Evolutionary conservation across 2,888 invertebrate genomes (phyloP).

Genomic region (Enchytraeus crypticus): DNA sequence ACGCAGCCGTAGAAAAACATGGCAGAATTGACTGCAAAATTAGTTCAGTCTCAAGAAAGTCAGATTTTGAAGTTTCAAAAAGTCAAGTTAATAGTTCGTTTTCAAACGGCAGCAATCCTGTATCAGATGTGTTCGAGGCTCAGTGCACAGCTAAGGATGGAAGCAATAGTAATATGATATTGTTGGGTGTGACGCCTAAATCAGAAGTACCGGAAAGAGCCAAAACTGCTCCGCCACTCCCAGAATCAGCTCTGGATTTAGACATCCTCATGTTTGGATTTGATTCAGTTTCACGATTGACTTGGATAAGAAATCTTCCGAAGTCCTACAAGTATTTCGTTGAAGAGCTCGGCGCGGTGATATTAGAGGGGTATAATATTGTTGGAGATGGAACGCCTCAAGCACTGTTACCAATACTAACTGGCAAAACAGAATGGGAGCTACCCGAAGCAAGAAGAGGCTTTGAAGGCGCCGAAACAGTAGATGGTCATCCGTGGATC

Average conservation of each 20-base stretch:
- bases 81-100: too few relatives aligned
- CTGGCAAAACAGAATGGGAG: constrained; percentile 25
- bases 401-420: constrained; percentile 29
- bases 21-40: constrained; percentile 55
- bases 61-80: constrained; percentile 21
- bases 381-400: constrained; percentile 30
- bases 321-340: constrained; percentile 38
- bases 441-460: constrained; percentile 25
- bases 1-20: constrained; percentile 48
- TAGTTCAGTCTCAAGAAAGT: constrained; percentile 44
- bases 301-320: constrained; percentile 40
- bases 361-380: constrained; percentile 31
- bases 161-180: constrained; percentile 58
- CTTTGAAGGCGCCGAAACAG: constrained; percentile 53
- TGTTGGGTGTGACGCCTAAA: constrained; percentile 53
- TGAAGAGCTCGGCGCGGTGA: constrained; percentile 33
- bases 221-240: neutral
- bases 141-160: constrained; percentile 28
- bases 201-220: neutral
- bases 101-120: constrained; percentile 10
- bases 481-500: constrained; percentile 74
- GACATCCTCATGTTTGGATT: constrained; percentile 66
- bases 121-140: constrained; percentile 20
- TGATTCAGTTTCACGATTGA: constrained; percentile 73
- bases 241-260: constrained; percentile 7